Evolutionary conservation across 1,140 invertebrate species (phyloP).

Genomic region (Gonatopus flavifemur): DNA sequence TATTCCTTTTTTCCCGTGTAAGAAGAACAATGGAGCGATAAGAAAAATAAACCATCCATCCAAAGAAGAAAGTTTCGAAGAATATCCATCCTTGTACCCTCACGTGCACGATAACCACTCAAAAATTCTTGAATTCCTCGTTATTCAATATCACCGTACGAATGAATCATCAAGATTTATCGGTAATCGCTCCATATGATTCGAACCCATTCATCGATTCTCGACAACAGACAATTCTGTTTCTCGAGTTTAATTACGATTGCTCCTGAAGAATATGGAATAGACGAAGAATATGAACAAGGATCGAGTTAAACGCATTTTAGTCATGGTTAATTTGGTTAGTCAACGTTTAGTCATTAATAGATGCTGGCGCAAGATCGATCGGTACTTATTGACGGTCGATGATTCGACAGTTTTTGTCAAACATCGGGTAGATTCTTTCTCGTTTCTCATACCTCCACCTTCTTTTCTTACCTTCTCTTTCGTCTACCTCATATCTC

Average conservation of each 20-base stretch:
- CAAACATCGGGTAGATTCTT: conserved; percentile 14
- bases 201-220: too few species aligned
- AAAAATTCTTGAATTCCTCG: too few species aligned
- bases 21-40: too few species aligned
- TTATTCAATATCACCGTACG: too few species aligned
- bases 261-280: not conserved
- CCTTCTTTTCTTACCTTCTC: conserved; percentile 1
- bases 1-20: too few species aligned
- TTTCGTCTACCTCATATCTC: not conserved
- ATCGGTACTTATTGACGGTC: conserved; percentile 54
- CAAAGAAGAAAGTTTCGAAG: too few species aligned
- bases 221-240: too few species aligned
- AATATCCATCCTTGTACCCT: too few species aligned
- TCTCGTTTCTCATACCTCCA: conserved; percentile 16
- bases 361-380: conserved; percentile 46
- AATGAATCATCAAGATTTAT: too few species aligned
- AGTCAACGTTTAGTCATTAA: conserved; percentile 54
- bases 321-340: conserved; percentile 58
- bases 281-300: conserved; percentile 6
- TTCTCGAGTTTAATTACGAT: not conserved
- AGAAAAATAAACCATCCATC: too few species aligned
- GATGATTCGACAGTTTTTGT: conserved; percentile 51
- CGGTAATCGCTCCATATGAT: too few species aligned
- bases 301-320: conserved; percentile 47
- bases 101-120: too few species aligned